Base-by-base conservation (phyloP, 1,140 invertebrate species). In the Drosophila bocki region DNA sequence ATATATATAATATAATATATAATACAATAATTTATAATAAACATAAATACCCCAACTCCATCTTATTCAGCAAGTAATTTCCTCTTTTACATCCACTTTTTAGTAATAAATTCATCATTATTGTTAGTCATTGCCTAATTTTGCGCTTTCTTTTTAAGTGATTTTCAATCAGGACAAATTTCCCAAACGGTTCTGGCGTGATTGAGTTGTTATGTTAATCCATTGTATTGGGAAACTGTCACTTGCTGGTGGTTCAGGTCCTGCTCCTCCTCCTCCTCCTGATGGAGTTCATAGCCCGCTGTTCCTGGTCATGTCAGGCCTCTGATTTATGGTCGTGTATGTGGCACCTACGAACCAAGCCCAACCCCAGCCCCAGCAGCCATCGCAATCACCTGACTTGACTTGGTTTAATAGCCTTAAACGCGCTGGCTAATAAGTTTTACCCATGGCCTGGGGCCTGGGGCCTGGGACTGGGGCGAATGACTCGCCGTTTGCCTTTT, bases 401-500 rank as follows among this genome's bases (percentile, higher is more conserved):
- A 29, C 74, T 75, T 33, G 63, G 65, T 78, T 78, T 78, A 78
- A 78, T 78, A 71, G 76, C 75, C 76, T 78, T 78, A 78, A 78
- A 78, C 75, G 75, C 67, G 79, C n/a, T 64, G 79, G 59, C 80
- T 87, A 86, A 86, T 87, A 86, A 87, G 80, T 88, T 82, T 83
- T 53, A 51, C 45, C 58, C 26, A 6, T 29, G 26, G 5, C 26
- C 26, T 29, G 26, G 26, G 26, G 26, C 26, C 26, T 29, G 26
- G 26, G 26, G 26, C 26, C 3, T 29, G 26, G 5, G 5, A 6
- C 26, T 29, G 26, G 26, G 26, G 26, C 65, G 63, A 74, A 67
- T 80, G 82, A 79, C 76, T 78, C 81, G 80, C 71, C 83, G 84
- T 78, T 87, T 84, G 85, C 77, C 80, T 88, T 87, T 78, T 87